Base-by-base conservation (phyloP, 2,888 invertebrate species). In the Anorthoa munda region DNA sequence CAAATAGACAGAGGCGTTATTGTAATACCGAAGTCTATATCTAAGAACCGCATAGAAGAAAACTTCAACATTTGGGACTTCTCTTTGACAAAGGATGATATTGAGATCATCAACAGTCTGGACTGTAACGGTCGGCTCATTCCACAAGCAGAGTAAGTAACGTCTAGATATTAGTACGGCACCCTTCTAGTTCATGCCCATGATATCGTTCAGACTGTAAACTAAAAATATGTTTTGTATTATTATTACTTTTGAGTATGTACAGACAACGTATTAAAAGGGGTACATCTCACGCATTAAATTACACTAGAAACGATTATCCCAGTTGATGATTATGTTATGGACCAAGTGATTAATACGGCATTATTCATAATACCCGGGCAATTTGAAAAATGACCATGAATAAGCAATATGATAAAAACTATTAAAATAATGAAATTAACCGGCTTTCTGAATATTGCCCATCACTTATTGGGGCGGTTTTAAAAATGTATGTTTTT, bases 61-160 rank as follows among this genome's bases (percentile, higher is more conserved):
- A 97, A 97, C 85, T 95, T 97, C 72, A 86, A 96, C 63, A 93
- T 97, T 56, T 96, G 93, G 84, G 96, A 97, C 88, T 97, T 97
- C 86, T 88, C 94, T 60, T 87, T 97, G 65, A 92, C 94, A 2
- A 84, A 88, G 0, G 94, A 96, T 23, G 97, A 97, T 83, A 92
- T 98, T 83, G 91, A 93, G n/a, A 90, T 92, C 26, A 97, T 98
- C 69, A 97, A 97, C 86, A 93, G 94, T 13, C 97, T 98, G 67
- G 97, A 98, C 83, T 97, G 97, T 83, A 97, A 97, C 89, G 97
- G 97, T 55, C 97, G 97, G 79, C 93, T 97, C 77, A 97, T 97
- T 69, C 95, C 97, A 12, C 94, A 97, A 89, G 79, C 87, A 18
- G 94, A 93, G 97, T 97, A 93, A 96, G 96, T 95, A 76, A 45